These are phyloP conservation scores for Dichetophora obliterata DNA, from an alignment of 2,888 invertebrate genomes.

Conservation along the genomic window DNA sequence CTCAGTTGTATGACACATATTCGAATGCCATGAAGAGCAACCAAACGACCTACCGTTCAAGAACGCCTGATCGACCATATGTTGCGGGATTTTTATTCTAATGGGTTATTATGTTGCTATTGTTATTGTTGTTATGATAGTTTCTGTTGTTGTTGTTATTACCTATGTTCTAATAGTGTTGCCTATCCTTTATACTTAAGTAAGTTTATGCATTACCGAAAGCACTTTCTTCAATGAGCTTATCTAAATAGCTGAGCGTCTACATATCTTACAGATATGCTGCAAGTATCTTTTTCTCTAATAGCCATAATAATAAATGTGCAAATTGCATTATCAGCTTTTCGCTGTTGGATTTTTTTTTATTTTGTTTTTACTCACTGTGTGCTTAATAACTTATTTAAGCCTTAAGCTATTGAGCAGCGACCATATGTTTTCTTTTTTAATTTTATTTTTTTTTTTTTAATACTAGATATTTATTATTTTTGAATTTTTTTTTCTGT, in stretches of 20 bases:
- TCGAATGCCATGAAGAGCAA: constrained; percentile 13
- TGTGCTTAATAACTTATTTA: constrained; percentile 12
- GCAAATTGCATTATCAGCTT: constrained; percentile 23
- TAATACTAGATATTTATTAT: neutral
- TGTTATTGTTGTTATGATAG: neutral
- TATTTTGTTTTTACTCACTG: neutral
- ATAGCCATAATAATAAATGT: constrained; percentile 23
- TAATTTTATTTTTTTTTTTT: constrained; percentile 9
- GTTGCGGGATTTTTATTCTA: neutral
- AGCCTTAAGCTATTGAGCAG: neutral
- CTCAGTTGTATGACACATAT: constrained; percentile 13
- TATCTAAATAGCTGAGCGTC: constrained; percentile 5
- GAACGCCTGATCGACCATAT: neutral
- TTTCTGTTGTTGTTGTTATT: neutral
- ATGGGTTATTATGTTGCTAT: neutral
- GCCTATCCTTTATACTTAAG: neutral
- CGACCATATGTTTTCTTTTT: constrained; percentile 7
- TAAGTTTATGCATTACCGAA: constrained; percentile 14
- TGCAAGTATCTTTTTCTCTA: constrained; percentile 7
- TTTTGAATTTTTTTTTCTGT: neutral
- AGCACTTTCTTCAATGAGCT: constrained; percentile 14
- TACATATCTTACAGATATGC: neutral
- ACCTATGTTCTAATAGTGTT: neutral
- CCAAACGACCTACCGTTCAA: neutral
- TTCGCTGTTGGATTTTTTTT: too few relatives aligned